Conservation (phyloP, 2,888 invertebrate genomes). For the Drosophila picticornis region DNA sequence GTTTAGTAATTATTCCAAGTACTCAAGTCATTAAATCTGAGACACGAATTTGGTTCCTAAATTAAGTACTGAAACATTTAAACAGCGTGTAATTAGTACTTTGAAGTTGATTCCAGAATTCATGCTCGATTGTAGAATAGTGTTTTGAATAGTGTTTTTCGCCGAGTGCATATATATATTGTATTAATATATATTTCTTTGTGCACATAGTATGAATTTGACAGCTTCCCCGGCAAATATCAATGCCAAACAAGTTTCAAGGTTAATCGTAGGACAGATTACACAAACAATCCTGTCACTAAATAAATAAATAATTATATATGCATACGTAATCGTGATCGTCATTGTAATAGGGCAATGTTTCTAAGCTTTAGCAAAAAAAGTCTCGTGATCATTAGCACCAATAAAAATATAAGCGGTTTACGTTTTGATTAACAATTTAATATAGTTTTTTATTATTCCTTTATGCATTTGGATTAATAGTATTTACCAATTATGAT, state of each 20-base stretch:
- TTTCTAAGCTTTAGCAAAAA: slow-evolving; percentile 7
- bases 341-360: slow-evolving; percentile 14
- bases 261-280: slow-evolving; percentile 38
- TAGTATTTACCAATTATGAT: slow-evolving; percentile 33
- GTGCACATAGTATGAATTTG: slow-evolving; percentile 20
- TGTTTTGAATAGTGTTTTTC: neutral
- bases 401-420: slow-evolving; percentile 29
- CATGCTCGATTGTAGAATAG: neutral
- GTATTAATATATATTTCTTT: no score
- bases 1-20: neutral
- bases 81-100: neutral
- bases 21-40: neutral
- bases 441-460: slow-evolving; percentile 53
- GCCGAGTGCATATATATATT: neutral
- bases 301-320: slow-evolving; percentile 7
- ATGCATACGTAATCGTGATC: slow-evolving; percentile 3
- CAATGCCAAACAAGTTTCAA: slow-evolving; percentile 42
- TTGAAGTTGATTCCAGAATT: neutral
- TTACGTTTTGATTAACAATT: slow-evolving; percentile 71
- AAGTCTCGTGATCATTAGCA: slow-evolving; percentile 36
- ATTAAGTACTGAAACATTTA: neutral
- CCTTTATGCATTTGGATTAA: slow-evolving; percentile 35
- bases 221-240: slow-evolving; percentile 13
- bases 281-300: slow-evolving; percentile 18
- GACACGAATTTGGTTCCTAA: neutral